Conservation (phyloP, 2,888 invertebrate species). For the Toxonevra muliebris region DNA sequence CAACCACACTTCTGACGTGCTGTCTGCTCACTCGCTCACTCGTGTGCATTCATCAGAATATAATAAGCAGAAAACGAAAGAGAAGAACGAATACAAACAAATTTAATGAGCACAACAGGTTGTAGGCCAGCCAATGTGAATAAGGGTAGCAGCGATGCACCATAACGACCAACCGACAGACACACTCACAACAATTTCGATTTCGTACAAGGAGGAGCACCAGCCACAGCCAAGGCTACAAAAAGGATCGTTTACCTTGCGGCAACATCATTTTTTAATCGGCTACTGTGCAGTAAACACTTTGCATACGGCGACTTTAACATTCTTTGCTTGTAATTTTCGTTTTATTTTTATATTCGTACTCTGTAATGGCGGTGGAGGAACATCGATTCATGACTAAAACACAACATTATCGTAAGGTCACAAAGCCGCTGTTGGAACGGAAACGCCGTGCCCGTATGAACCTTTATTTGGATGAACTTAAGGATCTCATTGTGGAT, state of each 20-base stretch:
- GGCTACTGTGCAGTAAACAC: conserved; percentile 60
- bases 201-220: not conserved
- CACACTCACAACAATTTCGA: conserved; percentile 4
- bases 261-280: conserved; percentile 61
- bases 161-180: conserved; percentile 3
- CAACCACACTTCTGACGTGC: not conserved
- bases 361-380: conserved; percentile 57
- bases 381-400: conserved; percentile 73
- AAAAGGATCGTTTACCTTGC: conserved; percentile 62
- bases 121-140: conserved; percentile 21
- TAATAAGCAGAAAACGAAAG: conserved; percentile 3
- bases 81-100: not conserved
- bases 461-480: conserved; percentile 89
- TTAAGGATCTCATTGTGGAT: conserved; percentile 86
- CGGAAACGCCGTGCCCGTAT: conserved; percentile 88
- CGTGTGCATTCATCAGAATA: not conserved
- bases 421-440: conserved; percentile 92
- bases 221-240: conserved; percentile 49
- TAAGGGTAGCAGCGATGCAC: conserved; percentile 29
- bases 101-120: conserved; percentile 24
- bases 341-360: not conserved
- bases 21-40: not conserved
- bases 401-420: conserved; percentile 93
- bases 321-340: too few relatives aligned
- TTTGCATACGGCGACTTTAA: conserved; percentile 13